Percentiles rank a stretch among this genome's conserved stretches.
Conservation (phyloP, 2,888 invertebrate species). For the Pilophorus perplexus region DNA sequence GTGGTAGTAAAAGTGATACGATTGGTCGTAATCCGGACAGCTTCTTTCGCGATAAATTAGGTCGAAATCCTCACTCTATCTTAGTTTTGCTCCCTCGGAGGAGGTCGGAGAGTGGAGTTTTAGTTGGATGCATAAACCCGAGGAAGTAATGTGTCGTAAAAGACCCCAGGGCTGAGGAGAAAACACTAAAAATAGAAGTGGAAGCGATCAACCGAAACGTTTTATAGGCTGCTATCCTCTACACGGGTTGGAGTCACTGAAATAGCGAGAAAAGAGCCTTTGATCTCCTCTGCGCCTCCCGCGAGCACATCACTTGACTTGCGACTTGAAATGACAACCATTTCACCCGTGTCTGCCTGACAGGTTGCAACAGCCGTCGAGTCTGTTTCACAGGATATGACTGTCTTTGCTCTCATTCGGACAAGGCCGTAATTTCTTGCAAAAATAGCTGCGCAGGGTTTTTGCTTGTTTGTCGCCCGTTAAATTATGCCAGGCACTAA, state of each 20-base stretch:
- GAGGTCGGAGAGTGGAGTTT: not conserved
- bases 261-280: conserved; percentile 30
- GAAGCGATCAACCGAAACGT: conserved; percentile 38
- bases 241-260: conserved; percentile 24
- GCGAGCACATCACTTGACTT: not conserved
- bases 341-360: conserved; percentile 24
- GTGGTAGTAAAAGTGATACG: conserved; percentile 23
- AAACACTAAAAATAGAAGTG: conserved; percentile 38
- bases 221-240: conserved; percentile 31
- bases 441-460: too few relatives aligned
- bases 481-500: too few relatives aligned
- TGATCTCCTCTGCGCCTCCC: conserved; percentile 18
- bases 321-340: conserved; percentile 15
- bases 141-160: conserved; percentile 36
- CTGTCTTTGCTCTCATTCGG: not conserved
- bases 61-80: conserved; percentile 21
- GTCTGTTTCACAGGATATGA: not conserved
- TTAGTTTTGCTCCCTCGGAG: not conserved
- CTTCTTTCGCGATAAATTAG: conserved; percentile 36
- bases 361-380: not conserved
- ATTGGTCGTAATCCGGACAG: conserved; percentile 38
- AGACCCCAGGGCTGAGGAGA: conserved; percentile 8
- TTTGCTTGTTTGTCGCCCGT: too few relatives aligned
- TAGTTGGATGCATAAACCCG: conserved; percentile 35
- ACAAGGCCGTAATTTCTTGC: not conserved